Conservation (phyloP, 2,888 invertebrate genomes). For the Resseliella maxima region DNA sequence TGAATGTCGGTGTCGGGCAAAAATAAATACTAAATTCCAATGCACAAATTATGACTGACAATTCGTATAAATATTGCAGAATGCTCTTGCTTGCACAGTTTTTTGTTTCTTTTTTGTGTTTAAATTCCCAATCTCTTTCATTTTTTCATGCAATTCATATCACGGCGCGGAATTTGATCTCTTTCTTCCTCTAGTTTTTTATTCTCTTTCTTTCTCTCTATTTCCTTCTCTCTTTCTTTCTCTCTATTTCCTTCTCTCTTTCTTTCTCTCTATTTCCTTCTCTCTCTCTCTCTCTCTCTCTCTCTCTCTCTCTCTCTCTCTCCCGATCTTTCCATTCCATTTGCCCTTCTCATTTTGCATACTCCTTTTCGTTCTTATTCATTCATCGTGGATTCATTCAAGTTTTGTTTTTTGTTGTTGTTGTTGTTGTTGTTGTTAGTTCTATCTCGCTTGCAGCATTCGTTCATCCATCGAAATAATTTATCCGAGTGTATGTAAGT, state of each 20-base stretch:
- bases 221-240: not conserved
- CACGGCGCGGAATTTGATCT: not conserved
- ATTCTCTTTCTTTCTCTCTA: not conserved
- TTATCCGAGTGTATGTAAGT: not conserved
- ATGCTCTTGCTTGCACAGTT: not conserved
- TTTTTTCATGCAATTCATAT: constrained; percentile 2
- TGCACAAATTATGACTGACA: constrained; percentile 44
- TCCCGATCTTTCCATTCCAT: not conserved
- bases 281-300: not conserved
- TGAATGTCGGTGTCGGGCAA: constrained; percentile 31
- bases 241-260: too few species aligned
- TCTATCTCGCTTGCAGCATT: not conserved
- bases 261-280: too few species aligned
- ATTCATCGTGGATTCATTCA: not conserved
- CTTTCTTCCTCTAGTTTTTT: too few species aligned
- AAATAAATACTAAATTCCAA: constrained; percentile 9
- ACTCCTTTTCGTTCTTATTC: too few species aligned
- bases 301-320: not conserved
- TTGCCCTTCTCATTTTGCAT: too few species aligned
- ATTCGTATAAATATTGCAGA: constrained; percentile 16
- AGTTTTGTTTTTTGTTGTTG: not conserved
- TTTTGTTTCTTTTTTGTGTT: not conserved
- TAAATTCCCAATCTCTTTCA: not conserved
- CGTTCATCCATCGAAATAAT: constrained; percentile 4
- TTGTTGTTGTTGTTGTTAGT: not conserved